phyloP scores from a whole-genome alignment of 2,113 vertebrate genomes.

The Pelodiscus sinensis region DNA sequence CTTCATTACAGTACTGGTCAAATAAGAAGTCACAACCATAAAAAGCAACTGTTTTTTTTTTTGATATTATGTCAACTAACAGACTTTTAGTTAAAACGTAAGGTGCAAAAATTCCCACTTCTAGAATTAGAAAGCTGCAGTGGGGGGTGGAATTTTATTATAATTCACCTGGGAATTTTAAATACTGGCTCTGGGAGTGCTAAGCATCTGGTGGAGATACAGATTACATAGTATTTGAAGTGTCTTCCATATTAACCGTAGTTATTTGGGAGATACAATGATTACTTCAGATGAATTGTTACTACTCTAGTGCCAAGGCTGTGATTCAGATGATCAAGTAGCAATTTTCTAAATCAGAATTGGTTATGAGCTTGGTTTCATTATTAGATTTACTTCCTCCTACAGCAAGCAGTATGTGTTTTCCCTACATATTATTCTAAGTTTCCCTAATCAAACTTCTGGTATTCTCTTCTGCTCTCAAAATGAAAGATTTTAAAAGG shows the following conservation, averaged over 20 bases:
- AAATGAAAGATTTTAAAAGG: slow-evolving; percentile 63
- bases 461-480: slow-evolving; percentile 59
- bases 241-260: slow-evolving; percentile 19
- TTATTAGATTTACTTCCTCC: slow-evolving; percentile 48
- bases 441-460: slow-evolving; percentile 52
- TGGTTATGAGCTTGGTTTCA: slow-evolving; percentile 63
- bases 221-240: not conserved
- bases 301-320: slow-evolving; percentile 40
- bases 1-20: not conserved
- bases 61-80: not conserved
- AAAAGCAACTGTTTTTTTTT: not conserved
- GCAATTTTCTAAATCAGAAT: slow-evolving; percentile 70
- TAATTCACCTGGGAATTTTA: not conserved
- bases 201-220: not conserved
- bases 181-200: not conserved
- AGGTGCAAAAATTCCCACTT: not conserved
- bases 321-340: slow-evolving; percentile 64
- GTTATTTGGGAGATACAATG: slow-evolving; percentile 49
- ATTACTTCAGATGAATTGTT: slow-evolving; percentile 55
- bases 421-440: not conserved
- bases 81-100: not conserved
- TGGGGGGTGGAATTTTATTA: not conserved
- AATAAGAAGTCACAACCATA: not conserved
- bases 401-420: slow-evolving; percentile 68
- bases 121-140: not conserved